Percentiles rank a stretch among this genome's conserved stretches.
Evolutionary conservation across 2,113 vertebrate species (phyloP).

Genomic region (Muntiacus muntjak): DNA sequence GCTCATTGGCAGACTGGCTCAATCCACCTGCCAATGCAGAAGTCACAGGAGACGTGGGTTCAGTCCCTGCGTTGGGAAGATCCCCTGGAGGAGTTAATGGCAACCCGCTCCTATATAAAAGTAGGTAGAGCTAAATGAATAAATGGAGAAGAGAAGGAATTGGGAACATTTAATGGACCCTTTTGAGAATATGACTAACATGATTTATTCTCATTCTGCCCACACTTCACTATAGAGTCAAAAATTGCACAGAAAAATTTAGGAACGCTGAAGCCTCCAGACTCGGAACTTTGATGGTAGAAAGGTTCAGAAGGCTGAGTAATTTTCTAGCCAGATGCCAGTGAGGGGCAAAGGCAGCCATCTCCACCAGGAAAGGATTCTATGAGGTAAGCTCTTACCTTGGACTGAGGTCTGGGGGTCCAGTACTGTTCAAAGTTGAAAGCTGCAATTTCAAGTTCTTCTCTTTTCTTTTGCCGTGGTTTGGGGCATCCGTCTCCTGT

Average conservation of each 20-base stretch:
- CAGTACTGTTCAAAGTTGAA: slow-evolving; percentile 73
- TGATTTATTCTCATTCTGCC: neutral
- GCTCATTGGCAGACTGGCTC: fast-evolving
- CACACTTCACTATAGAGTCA: neutral
- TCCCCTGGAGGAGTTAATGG: neutral
- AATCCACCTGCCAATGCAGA: fast-evolving
- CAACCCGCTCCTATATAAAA: neutral
- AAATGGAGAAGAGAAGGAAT: neutral
- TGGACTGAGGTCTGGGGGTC: slow-evolving; percentile 84
- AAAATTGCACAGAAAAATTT: neutral
- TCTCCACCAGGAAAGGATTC: neutral
- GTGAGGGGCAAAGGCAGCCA: neutral
- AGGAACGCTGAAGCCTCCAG: neutral
- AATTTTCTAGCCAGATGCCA: neutral
- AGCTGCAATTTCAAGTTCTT: slow-evolving; percentile 83
- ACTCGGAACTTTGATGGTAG: neutral
- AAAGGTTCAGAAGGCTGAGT: neutral
- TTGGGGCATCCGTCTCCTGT: slow-evolving; percentile 76
- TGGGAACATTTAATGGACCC: neutral
- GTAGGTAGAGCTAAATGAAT: neutral
- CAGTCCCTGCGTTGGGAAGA: neutral
- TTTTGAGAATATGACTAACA: neutral
- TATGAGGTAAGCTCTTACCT: slow-evolving; percentile 71
- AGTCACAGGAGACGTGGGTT: neutral
- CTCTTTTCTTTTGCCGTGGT: slow-evolving; percentile 78